Conservation (phyloP, 2,113 vertebrate species). For the Tursiops truncatus region DNA sequence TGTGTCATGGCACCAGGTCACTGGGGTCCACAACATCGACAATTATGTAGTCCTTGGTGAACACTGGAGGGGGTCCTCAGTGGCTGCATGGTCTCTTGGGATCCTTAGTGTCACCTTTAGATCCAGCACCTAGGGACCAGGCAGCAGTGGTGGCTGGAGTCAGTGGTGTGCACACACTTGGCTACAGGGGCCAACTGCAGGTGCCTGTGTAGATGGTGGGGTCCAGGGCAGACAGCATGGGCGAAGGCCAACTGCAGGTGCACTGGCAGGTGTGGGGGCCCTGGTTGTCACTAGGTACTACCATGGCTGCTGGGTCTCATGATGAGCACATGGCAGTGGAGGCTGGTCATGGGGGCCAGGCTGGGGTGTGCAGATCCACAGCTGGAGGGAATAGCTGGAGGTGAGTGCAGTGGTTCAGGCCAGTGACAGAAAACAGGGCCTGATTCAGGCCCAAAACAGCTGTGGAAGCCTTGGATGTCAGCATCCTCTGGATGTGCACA, state of each 20-base stretch:
- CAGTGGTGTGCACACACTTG: background rate
- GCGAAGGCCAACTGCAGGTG: background rate
- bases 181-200: background rate
- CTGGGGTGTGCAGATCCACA: background rate
- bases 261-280: background rate
- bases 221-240: background rate
- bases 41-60: background rate
- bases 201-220: background rate
- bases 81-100: too few relatives aligned
- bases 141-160: background rate
- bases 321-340: background rate
- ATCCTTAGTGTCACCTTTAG: background rate
- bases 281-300: background rate
- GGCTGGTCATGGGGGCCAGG: background rate
- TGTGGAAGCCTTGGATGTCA: background rate
- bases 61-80: background rate
- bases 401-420: background rate
- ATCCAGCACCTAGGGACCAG: background rate
- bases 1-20: too few relatives aligned
- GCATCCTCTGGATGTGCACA: background rate
- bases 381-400: background rate
- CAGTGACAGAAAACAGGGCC: background rate
- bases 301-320: background rate
- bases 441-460: background rate
- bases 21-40: background rate